Percentiles rank a stretch among this genome's conserved stretches.
phyloP scores from a whole-genome alignment of 2,113 vertebrate species.

The Aix galericulata region DNA sequence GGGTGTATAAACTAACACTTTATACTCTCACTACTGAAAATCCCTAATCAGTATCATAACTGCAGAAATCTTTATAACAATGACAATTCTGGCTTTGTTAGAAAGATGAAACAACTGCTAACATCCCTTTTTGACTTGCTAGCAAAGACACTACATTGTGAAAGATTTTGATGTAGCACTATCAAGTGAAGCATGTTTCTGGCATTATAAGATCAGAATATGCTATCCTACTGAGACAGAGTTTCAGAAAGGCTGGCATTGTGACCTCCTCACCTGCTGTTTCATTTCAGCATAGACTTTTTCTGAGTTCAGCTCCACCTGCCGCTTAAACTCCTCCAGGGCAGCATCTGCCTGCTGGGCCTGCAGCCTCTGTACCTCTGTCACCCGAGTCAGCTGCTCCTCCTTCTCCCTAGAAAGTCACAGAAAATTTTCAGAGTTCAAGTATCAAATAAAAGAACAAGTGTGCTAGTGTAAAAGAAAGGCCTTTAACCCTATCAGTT shows the following conservation, averaged over 20 bases:
- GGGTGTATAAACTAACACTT: slow-evolving; percentile 58
- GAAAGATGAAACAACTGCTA: slow-evolving; percentile 48
- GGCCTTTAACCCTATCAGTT: slow-evolving; percentile 60
- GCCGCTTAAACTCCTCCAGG: slow-evolving; percentile 93
- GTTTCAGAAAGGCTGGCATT: slow-evolving; percentile 66
- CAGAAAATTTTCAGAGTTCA: slow-evolving; percentile 72
- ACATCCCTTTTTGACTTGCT: slow-evolving; percentile 54
- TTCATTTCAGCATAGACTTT: slow-evolving; percentile 93
- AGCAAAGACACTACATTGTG: slow-evolving; percentile 49
- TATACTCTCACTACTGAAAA: slow-evolving; percentile 53
- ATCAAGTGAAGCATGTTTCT: slow-evolving; percentile 65
- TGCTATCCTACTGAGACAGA: slow-evolving; percentile 58
- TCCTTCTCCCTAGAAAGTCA: slow-evolving; percentile 88
- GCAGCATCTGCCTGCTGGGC: slow-evolving; percentile 90
- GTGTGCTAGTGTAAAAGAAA: slow-evolving; percentile 54
- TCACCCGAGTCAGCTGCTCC: slow-evolving; percentile 83
- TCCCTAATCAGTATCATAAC: slow-evolving; percentile 30
- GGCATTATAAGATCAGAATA: slow-evolving; percentile 68
- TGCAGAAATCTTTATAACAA: slow-evolving; percentile 12
- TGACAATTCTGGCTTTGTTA: slow-evolving; percentile 56
- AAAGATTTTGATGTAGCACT: slow-evolving; percentile 65
- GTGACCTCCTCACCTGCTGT: slow-evolving; percentile 85
- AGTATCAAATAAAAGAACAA: slow-evolving; percentile 68
- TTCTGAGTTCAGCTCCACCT: slow-evolving; percentile 93
- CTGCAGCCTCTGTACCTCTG: slow-evolving; percentile 87